These are phyloP conservation scores for Sceloporus tristichus DNA, from an alignment of 2,113 vertebrate genomes.

Conservation along the genomic window DNA sequence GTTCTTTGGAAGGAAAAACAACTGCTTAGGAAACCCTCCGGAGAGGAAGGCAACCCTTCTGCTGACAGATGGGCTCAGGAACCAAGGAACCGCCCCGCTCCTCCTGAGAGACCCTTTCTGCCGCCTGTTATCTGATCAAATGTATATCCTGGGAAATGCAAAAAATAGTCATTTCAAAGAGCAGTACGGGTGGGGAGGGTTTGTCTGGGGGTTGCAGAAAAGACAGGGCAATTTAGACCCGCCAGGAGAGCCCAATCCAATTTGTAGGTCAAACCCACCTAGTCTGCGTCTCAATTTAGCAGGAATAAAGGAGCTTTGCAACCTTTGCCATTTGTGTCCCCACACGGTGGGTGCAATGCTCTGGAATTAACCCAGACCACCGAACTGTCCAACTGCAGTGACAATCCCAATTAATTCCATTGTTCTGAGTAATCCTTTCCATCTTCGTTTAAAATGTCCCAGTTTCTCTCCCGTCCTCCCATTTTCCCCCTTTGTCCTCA, in stretches of 20 bases:
- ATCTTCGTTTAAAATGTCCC: too few relatives aligned
- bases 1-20: not conserved
- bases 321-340: not conserved
- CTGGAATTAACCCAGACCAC: not conserved
- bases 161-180: not conserved
- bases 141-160: not conserved
- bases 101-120: not conserved
- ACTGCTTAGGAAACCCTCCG: not conserved
- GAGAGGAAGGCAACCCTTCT: not conserved
- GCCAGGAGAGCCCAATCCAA: not conserved
- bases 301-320: not conserved
- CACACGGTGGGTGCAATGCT: too few relatives aligned
- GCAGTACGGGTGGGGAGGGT: not conserved
- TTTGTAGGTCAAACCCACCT: not conserved
- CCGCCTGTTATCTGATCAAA: slow-evolving; percentile 1
- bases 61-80: slow-evolving; percentile 3
- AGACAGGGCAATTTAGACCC: not conserved
- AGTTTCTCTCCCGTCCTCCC: too few relatives aligned
- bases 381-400: too few relatives aligned
- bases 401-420: too few relatives aligned
- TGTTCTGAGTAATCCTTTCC: too few relatives aligned
- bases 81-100: not conserved
- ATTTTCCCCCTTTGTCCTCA: too few relatives aligned
- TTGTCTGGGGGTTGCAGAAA: not conserved
- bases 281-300: not conserved